These are phyloP conservation scores for Metopolophium dirhodum DNA, from an alignment of 1,140 invertebrate species.

Conservation along the genomic window DNA sequence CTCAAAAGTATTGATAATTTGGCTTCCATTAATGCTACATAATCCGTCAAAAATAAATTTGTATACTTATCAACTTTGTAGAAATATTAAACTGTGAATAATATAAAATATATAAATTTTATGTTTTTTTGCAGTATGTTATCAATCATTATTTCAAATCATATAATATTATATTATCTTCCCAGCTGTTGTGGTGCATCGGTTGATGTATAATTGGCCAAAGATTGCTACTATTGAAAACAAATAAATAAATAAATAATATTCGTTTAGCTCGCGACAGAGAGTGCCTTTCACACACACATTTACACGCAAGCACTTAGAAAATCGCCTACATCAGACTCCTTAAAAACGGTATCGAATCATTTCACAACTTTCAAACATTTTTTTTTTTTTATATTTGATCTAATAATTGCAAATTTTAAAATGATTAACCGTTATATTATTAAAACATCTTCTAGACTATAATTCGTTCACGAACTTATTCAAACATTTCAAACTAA, in stretches of 20 bases:
- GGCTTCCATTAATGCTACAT: too few species aligned
- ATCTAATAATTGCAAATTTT: background rate
- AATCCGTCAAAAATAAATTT: too few species aligned
- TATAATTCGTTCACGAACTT: background rate
- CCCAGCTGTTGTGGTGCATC: too few species aligned
- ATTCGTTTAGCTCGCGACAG: background rate
- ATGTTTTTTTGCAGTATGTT: too few species aligned
- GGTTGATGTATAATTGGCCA: too few species aligned
- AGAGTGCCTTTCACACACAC: background rate
- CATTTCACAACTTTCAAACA: background rate
- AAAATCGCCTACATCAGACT: background rate
- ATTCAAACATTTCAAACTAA: background rate
- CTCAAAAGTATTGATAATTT: background rate
- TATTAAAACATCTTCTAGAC: background rate
- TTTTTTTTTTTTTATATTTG: background rate
- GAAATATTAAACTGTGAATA: too few species aligned
- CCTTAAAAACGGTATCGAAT: background rate
- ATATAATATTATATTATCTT: too few species aligned
- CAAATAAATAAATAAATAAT: background rate
- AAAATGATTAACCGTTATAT: background rate
- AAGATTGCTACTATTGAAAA: too few species aligned
- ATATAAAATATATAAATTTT: too few species aligned
- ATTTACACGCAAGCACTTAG: background rate
- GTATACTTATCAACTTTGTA: too few species aligned
- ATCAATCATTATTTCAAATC: too few species aligned